phyloP scores from a whole-genome alignment of 2,113 vertebrate genomes.

The Trematomus loennbergii region DNA sequence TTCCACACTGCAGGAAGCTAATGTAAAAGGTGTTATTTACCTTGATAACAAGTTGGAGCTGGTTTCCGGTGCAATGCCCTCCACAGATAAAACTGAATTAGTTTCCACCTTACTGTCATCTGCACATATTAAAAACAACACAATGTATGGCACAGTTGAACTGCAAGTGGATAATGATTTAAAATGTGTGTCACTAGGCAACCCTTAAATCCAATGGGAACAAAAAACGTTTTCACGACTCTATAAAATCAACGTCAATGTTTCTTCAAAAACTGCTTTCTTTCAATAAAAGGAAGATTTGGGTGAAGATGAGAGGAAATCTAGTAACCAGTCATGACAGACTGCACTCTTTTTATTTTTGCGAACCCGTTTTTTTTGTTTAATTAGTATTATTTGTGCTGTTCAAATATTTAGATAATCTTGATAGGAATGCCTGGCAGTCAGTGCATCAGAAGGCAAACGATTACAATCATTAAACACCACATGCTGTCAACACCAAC shows the following conservation, averaged over 20 bases:
- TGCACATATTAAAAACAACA: not conserved
- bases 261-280: not conserved
- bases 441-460: conserved; percentile 48
- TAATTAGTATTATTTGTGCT: conserved; percentile 40
- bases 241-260: too few species aligned
- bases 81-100: not conserved
- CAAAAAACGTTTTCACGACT: not conserved
- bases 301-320: not conserved
- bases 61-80: not conserved
- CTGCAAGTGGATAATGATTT: not conserved
- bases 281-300: not conserved
- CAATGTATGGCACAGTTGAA: not conserved
- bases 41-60: not conserved
- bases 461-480: conserved; percentile 58
- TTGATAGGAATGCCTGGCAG: conserved; percentile 56
- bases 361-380: conserved; percentile 20
- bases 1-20: not conserved
- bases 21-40: conserved; percentile 13
- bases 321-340: conserved; percentile 10
- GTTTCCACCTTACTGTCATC: not conserved
- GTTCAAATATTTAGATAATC: conserved; percentile 46
- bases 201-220: not conserved
- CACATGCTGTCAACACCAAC: conserved; percentile 66
- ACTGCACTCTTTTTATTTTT: conserved; percentile 21
- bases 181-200: not conserved